Conservation (phyloP, 2,797 vertebrate species). For the Podarcis lilfordi region DNA sequence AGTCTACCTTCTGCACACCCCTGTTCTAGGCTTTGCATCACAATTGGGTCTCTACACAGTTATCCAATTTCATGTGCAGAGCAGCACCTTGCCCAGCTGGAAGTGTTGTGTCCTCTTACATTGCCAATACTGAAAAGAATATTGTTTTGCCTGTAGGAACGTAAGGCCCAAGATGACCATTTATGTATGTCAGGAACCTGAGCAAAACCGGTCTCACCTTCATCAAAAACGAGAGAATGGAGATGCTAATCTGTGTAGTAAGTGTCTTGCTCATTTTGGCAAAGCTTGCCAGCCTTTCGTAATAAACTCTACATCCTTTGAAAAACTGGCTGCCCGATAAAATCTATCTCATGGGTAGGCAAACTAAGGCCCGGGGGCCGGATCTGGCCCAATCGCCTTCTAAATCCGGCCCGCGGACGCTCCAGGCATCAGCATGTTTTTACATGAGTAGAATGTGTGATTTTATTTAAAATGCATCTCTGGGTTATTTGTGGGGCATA, state of each 20-base stretch:
- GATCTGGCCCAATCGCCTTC: no score
- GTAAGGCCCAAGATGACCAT: slow-evolving; percentile 92
- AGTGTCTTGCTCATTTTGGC: slow-evolving; percentile 34
- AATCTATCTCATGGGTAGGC: not conserved
- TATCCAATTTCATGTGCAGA: no score
- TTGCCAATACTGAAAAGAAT: slow-evolving; percentile 9
- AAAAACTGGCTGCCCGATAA: not conserved
- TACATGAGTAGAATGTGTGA: no score
- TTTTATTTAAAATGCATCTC: no score
- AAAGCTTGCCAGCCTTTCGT: not conserved
- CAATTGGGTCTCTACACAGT: not conserved
- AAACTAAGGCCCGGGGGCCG: no score
- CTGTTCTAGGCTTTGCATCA: no score
- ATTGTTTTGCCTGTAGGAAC: slow-evolving; percentile 73
- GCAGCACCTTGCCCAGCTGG: not conserved
- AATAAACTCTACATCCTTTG: not conserved
- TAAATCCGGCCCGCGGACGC: no score
- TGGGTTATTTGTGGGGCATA: no score
- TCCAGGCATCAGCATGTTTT: no score
- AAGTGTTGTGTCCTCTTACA: not conserved
- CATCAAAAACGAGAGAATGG: slow-evolving; percentile 79
- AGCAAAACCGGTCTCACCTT: slow-evolving; percentile 80
- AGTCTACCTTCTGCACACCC: no score
- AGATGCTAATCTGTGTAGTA: slow-evolving; percentile 81
- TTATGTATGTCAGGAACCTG: slow-evolving; percentile 90